These are phyloP conservation scores for Sarcophaga carnaria DNA, from an alignment of 2,888 invertebrate species.

Conservation along the genomic window DNA sequence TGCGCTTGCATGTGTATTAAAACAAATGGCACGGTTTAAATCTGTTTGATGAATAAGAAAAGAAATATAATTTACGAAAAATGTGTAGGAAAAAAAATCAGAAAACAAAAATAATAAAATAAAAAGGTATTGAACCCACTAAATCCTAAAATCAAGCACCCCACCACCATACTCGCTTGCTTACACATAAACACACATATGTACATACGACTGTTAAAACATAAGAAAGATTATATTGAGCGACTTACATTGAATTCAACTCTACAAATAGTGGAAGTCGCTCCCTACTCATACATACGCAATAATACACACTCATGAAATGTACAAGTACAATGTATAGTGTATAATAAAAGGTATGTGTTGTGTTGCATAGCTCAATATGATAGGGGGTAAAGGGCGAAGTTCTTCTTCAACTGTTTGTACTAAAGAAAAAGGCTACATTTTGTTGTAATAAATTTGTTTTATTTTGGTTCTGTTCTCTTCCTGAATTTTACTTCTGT, in stretches of 20 bases:
- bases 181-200: background rate
- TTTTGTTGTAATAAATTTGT: conserved; percentile 66
- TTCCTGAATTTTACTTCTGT: conserved; percentile 14
- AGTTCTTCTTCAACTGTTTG: conserved; percentile 55
- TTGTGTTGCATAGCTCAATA: background rate
- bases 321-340: background rate
- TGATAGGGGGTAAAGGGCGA: background rate
- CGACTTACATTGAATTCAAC: conserved; percentile 51
- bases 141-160: conserved; percentile 53
- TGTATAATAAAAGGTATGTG: background rate
- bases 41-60: conserved; percentile 52
- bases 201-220: conserved; percentile 11
- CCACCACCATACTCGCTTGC: conserved; percentile 23
- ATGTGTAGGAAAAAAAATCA: conserved; percentile 24
- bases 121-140: conserved; percentile 63
- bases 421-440: conserved; percentile 47
- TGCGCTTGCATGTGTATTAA: conserved; percentile 45
- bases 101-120: conserved; percentile 47
- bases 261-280: conserved; percentile 51
- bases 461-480: conserved; percentile 13
- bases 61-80: background rate
- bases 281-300: conserved; percentile 18
- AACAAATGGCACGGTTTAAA: conserved; percentile 65
- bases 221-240: conserved; percentile 26
- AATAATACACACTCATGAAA: too few species aligned